Percentiles rank a stretch among this genome's conserved stretches.
Conservation (phyloP, 2,797 vertebrate species). For the Phrynocephalus guinanensis region DNA sequence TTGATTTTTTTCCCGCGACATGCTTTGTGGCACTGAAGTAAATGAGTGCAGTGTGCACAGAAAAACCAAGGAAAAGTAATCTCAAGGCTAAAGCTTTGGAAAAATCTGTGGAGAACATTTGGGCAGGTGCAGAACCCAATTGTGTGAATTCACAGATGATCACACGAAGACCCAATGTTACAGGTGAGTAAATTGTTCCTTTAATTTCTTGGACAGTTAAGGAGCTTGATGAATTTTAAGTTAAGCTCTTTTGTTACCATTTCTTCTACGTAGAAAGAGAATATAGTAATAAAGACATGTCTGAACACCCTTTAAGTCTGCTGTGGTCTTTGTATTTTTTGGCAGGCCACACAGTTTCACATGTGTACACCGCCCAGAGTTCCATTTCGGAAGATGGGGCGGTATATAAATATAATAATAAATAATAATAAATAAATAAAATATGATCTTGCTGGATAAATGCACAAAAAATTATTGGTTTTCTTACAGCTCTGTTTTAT, state of each 20-base stretch:
- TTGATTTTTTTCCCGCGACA: too few species aligned
- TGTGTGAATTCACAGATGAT: neutral
- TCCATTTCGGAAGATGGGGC: too few species aligned
- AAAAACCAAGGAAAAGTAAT: too few species aligned
- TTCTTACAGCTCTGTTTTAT: neutral
- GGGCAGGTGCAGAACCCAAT: too few species aligned
- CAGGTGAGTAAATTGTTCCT: neutral
- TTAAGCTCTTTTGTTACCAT: neutral
- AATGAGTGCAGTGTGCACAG: too few species aligned
- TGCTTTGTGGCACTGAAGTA: too few species aligned
- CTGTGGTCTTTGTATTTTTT: slow-evolving; percentile 20
- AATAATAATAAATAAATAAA: too few species aligned
- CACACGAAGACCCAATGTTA: neutral
- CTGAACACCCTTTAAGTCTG: slow-evolving; percentile 1
- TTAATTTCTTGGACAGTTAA: neutral
- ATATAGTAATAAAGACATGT: slow-evolving; percentile 5
- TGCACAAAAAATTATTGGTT: neutral
- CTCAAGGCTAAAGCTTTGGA: too few species aligned
- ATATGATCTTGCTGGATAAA: neutral
- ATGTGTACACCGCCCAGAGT: neutral
- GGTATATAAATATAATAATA: too few species aligned
- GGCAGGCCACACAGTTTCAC: slow-evolving; percentile 1
- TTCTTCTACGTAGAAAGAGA: slow-evolving; percentile 4
- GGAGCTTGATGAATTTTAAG: slow-evolving; percentile 4
- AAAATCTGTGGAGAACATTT: too few species aligned